Evolutionary conservation across 1,140 invertebrate genomes (phyloP).

Genomic region (Cotesia chilonis): DNA sequence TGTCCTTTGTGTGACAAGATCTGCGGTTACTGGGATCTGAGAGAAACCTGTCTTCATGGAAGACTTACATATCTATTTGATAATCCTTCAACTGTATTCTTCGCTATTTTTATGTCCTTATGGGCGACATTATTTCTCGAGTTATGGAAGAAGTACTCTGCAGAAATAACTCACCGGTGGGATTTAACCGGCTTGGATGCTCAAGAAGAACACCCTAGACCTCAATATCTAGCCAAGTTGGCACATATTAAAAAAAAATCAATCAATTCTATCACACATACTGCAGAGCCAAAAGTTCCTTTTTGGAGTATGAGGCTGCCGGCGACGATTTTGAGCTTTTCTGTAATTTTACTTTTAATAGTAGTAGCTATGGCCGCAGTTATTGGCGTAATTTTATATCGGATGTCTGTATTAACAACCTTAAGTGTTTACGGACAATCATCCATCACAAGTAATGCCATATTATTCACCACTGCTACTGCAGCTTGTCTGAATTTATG

Average conservation of each 20-base stretch:
- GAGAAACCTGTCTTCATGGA: conserved; percentile 88
- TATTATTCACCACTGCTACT: conserved; percentile 83
- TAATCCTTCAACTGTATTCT: conserved; percentile 92
- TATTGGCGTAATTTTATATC: conserved; percentile 89
- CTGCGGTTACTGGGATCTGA: conserved; percentile 89
- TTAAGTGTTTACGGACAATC: conserved; percentile 70
- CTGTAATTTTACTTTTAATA: conserved; percentile 80
- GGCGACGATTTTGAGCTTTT: conserved; percentile 84
- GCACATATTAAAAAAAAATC: conserved; percentile 76
- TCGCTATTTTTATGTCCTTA: conserved; percentile 96
- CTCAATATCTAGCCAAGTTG: conserved; percentile 79
- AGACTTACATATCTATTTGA: conserved; percentile 93
- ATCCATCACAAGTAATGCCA: conserved; percentile 76
- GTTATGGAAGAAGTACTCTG: conserved; percentile 93
- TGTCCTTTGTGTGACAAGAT: conserved; percentile 85
- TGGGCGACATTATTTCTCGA: conserved; percentile 92
- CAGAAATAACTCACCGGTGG: conserved; percentile 91
- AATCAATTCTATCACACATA: conserved; percentile 80
- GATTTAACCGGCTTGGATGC: conserved; percentile 88
- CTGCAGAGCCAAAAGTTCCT: conserved; percentile 82
- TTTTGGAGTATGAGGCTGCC: conserved; percentile 89
- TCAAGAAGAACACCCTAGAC: conserved; percentile 87
- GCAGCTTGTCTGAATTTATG: conserved; percentile 87
- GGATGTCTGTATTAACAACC: conserved; percentile 85
- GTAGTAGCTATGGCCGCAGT: conserved; percentile 85